Evolutionary conservation across 2,888 invertebrate genomes (phyloP), one percentile per base, ranked within the genome.

Genomic region (Sesamia inferens): DNA sequence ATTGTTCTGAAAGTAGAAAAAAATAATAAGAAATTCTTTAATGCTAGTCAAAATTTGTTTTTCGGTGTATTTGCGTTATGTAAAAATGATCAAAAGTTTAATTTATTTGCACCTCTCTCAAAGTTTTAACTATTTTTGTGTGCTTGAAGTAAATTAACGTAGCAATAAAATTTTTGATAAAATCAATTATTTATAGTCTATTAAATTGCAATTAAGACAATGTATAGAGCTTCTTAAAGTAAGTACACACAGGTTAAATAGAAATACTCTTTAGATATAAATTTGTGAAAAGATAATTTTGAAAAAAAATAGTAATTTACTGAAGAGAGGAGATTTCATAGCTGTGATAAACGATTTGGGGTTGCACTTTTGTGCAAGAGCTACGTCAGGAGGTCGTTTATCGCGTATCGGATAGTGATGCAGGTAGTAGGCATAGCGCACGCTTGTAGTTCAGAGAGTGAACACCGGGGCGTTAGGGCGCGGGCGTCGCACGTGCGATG

Each of bases 141-240:
- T 93, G 92, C 92, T 93, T 93, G 88, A 91, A 93, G 85, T 91
- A 90, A 92, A 91, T 89, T 91, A 92, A 92, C 82, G 90, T 94
- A 95, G 95, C 94, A 95, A 95, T 95, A 95, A 93, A 86, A 92
- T 88, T 91, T 93, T 94, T 94, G 94, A 96, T 95, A 93, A 95
- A 96, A 96, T 96, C 96, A 96, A 96, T 96, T 96, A 96, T 96
- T 95, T 95, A 95, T 95, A 92, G 92, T 93, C 89, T 93, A 92
- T 93, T 93, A 89, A 92, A 93, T 94, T 92, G 94, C 94, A 92
- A 94, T 91, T 95, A 96, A 95, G 95, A 94, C 92, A 94, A 93
- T 96, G 96, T 96, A 96, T 96, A 96, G 96, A 96, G 96, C 96
- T 96, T 96, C 91, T 94, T 96, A 96, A 93, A 91, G 88, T 95